phyloP scores from a whole-genome alignment of 2,888 invertebrate genomes.

The Iselma pallidipennis region DNA sequence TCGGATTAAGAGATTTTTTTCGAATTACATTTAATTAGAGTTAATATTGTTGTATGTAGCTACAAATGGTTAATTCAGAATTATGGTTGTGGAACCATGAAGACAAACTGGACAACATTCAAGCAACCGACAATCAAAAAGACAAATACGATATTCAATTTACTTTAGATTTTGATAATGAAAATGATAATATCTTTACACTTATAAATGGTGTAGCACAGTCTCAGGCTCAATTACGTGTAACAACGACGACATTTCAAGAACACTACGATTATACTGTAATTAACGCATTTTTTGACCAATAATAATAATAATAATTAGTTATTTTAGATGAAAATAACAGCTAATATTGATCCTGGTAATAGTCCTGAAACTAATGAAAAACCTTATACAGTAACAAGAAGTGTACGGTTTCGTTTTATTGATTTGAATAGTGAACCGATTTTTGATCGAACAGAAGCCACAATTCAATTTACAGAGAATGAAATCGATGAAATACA shows the following conservation, averaged over 20 bases:
- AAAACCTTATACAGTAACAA: conserved; percentile 22
- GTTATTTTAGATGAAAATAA: not conserved
- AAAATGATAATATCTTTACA: conserved; percentile 20
- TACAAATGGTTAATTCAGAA: not conserved
- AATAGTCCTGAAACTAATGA: conserved; percentile 7
- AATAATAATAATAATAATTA: too few relatives aligned
- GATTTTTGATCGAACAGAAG: conserved; percentile 19
- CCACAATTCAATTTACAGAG: conserved; percentile 11
- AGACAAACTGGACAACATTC: conserved; percentile 53
- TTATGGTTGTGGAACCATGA: conserved; percentile 42
- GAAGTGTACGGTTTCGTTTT: conserved; percentile 26
- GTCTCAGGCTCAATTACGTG: conserved; percentile 32
- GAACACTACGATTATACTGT: conserved; percentile 1
- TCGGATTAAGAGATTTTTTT: conserved; percentile 14
- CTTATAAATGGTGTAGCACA: conserved; percentile 6
- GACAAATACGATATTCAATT: conserved; percentile 63
- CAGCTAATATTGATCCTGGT: not conserved
- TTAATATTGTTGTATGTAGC: not conserved
- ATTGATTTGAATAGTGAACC: conserved; percentile 28
- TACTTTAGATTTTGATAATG: conserved; percentile 45
- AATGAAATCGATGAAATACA: conserved; percentile 19
- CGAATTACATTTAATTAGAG: conserved; percentile 2
- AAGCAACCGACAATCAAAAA: conserved; percentile 62
- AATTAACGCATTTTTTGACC: conserved; percentile 7
- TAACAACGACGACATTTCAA: conserved; percentile 18